Conservation (phyloP, 2,113 vertebrate genomes). For the Sclerurus mexicanus region DNA sequence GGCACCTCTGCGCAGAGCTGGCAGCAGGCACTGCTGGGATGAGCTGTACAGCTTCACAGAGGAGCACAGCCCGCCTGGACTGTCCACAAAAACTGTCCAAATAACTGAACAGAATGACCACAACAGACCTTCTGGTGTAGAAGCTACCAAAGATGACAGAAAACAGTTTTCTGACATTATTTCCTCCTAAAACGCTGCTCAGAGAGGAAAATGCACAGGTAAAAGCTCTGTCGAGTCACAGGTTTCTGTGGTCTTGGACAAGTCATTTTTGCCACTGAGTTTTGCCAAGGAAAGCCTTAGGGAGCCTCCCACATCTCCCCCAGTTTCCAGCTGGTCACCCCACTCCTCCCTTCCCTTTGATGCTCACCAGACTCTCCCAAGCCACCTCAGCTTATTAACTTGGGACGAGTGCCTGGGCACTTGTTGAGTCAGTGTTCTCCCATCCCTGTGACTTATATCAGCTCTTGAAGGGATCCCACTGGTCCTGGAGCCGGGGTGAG, state of each 20-base stretch:
- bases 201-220: not conserved
- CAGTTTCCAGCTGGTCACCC: not conserved
- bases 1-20: not conserved
- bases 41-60: not conserved
- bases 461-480: not conserved
- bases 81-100: not conserved
- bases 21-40: not conserved
- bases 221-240: not conserved
- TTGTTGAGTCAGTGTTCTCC: not conserved
- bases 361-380: not conserved
- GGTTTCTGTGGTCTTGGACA: not conserved
- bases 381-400: not conserved
- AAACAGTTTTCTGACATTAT: not conserved
- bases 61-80: not conserved
- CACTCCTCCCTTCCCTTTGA: not conserved
- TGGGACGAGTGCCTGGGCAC: rapidly evolving
- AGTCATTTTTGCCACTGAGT: not conserved
- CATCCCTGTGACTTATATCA: not conserved
- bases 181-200: not conserved
- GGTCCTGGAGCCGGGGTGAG: not conserved
- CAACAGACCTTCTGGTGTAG: not conserved
- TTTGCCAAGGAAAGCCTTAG: not conserved
- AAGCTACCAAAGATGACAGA: not conserved
- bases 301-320: not conserved
- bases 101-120: not conserved